Conservation (phyloP, 2,797 vertebrate genomes). For the Diglossa cyanea region DNA sequence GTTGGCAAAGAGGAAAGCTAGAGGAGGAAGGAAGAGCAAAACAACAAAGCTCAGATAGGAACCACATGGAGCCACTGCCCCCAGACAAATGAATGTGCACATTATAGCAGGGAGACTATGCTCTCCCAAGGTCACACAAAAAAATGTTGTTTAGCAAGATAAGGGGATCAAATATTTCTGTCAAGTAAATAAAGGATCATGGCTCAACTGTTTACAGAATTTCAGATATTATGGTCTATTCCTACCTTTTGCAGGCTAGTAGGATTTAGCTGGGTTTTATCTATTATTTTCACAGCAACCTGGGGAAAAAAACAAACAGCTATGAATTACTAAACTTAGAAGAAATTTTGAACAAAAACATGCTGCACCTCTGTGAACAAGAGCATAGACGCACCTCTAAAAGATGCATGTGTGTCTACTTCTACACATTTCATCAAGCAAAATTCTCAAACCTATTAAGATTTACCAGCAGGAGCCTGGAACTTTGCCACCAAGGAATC, state of each 20-base stretch:
- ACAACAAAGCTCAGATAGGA: not conserved
- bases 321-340: not conserved
- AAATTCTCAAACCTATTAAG: not conserved
- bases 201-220: not conserved
- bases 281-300: conserved; percentile 94
- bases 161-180: not conserved
- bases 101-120: not conserved
- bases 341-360: not conserved
- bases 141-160: not conserved
- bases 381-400: not conserved
- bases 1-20: not conserved
- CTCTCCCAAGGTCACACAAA: not conserved
- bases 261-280: conserved; percentile 92
- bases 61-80: not conserved
- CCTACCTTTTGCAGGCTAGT: conserved; percentile 92
- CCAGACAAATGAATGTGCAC: not conserved
- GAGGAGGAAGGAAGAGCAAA: not conserved
- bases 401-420: not conserved
- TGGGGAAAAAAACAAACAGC: conserved; percentile 49
- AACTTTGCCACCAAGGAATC: not conserved
- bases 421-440: not conserved
- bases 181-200: not conserved
- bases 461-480: not conserved
- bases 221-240: not conserved
- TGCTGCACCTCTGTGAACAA: not conserved